Evolutionary conservation across 2,888 invertebrate genomes (phyloP).

Genomic region (Trissonchulus sp.): DNA sequence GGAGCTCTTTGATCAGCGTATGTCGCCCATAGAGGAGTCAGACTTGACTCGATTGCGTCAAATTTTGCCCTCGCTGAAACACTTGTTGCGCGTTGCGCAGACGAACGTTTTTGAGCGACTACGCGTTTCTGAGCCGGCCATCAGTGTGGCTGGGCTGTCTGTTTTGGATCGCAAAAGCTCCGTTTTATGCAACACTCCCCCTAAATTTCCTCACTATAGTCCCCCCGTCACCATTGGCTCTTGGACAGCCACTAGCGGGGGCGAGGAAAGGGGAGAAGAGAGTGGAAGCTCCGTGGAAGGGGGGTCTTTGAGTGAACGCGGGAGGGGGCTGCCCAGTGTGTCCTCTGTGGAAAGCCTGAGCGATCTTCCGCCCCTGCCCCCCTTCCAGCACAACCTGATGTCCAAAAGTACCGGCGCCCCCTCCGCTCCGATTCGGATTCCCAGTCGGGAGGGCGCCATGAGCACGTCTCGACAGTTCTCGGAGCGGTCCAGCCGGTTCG

Average conservation of each 20-base stretch:
- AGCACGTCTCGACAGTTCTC: background rate
- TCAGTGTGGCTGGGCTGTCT: no score
- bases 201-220: constrained; percentile 13
- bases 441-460: constrained; percentile 4
- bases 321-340: background rate
- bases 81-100: constrained; percentile 1
- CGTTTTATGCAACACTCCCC: constrained; percentile 27
- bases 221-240: no score
- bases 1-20: constrained; percentile 22
- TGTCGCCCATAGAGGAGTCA: constrained; percentile 17
- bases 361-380: background rate
- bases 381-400: background rate
- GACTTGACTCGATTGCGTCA: constrained; percentile 21
- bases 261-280: background rate
- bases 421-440: constrained; percentile 29
- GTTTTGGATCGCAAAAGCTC: constrained; percentile 24
- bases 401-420: constrained; percentile 3
- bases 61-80: constrained; percentile 24
- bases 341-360: background rate
- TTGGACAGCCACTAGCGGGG: background rate
- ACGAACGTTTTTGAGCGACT: constrained; percentile 20
- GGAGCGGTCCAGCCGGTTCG: constrained; percentile 22
- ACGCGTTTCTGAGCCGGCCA: background rate
- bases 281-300: background rate
- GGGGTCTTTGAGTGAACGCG: background rate